Conservation (phyloP, 1,140 invertebrate genomes). For the Lepidostoma basale region DNA sequence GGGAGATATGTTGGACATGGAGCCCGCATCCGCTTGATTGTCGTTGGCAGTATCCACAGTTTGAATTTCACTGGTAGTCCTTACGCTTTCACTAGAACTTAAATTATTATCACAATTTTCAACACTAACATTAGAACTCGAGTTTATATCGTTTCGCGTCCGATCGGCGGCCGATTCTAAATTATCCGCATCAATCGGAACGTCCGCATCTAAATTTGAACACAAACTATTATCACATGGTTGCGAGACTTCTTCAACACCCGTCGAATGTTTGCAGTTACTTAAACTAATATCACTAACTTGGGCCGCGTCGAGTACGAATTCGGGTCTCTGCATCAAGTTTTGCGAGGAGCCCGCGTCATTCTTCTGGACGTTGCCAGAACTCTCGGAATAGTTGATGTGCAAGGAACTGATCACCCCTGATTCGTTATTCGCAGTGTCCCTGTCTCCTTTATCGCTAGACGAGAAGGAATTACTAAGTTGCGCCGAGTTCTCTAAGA, state of each 20-base stretch:
- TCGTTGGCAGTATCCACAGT: background rate
- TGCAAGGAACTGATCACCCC: slow-evolving; percentile 33
- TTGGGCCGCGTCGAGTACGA: slow-evolving; percentile 42
- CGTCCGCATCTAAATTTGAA: slow-evolving; percentile 26
- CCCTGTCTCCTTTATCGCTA: slow-evolving; percentile 47
- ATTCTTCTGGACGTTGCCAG: slow-evolving; percentile 48
- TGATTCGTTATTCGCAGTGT: slow-evolving; percentile 51
- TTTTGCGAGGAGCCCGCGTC: slow-evolving; percentile 54
- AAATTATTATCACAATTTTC: slow-evolving; percentile 44
- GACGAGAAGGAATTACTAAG: slow-evolving; percentile 54
- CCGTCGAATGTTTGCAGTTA: slow-evolving; percentile 22
- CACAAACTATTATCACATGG: slow-evolving; percentile 42
- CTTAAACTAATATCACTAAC: slow-evolving; percentile 43
- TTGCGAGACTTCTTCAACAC: background rate
- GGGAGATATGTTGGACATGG: background rate
- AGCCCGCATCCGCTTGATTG: background rate
- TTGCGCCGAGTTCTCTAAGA: slow-evolving; percentile 40
- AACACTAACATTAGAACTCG: slow-evolving; percentile 34
- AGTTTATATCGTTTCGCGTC: slow-evolving; percentile 35
- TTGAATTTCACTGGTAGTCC: background rate
- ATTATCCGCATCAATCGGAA: background rate
- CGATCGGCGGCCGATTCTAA: slow-evolving; percentile 36
- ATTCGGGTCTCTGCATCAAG: slow-evolving; percentile 51
- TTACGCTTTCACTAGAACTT: slow-evolving; percentile 19
- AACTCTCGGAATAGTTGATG: slow-evolving; percentile 36